Evolutionary conservation across 2,113 vertebrate species (phyloP), one percentile per base, ranked within the genome.

Genomic region (Melanotaenia duboulayi): DNA sequence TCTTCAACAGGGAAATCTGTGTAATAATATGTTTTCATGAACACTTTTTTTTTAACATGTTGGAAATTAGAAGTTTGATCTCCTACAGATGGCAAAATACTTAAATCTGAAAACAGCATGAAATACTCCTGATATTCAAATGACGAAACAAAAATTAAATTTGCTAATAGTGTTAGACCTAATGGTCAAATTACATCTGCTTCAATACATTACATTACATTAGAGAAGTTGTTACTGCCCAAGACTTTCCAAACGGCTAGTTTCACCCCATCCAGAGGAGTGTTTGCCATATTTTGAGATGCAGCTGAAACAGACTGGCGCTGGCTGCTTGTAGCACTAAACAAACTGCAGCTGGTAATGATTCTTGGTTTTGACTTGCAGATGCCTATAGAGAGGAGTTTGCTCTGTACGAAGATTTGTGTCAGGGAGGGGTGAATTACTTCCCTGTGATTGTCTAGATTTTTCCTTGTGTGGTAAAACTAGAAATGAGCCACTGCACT

Each of bases 1-100:
- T 84, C 58, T 73, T 76, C 44, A 44, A 62, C 23, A 46, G 24
- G 55, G 54, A 71, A 54, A 70, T 60, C 39, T 42, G n/a, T n/a
- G n/a, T n/a, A n/a, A n/a, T n/a, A n/a, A 66, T 35, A 16, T 54
- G 57, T 40, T 56, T 65, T 66, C 59, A 57, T 54, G 64, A 60
- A 17, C 11, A 49, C 55, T 69, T 60, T 64, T 50, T 39, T 4
- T 44, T 44, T 16, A 42, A 62, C 60, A 66, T 16, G 17, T n/a
- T 7, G 3, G 11, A 59, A 1, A 56, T 59, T 28, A 13, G 17
- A 7, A 32, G 59, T 51, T 66, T 17, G 51, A 40, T 56, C 25
- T 9, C 14, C 8, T 3, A 4, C 25, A n/a, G 28, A 50, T 49
- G 25, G 20, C 7, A 39, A 56, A 28, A 2, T 6, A 22, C 12